Base-by-base conservation (phyloP, 2,888 invertebrate genomes). In the Yponomeuta malinellus region DNA sequence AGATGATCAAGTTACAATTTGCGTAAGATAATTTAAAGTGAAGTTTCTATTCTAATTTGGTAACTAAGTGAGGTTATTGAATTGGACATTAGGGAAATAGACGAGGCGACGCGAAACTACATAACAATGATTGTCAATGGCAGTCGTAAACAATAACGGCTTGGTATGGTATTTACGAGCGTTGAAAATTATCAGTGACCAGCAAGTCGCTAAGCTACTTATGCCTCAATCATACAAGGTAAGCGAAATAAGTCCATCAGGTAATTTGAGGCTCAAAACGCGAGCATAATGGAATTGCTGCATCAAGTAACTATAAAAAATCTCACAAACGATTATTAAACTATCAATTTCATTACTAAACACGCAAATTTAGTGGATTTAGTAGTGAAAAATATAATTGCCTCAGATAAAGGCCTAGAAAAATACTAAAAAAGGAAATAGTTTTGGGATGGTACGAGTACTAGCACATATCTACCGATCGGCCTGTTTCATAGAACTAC, bases 61-160 rank as follows among this genome's bases (percentile, higher is more conserved):
- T 3, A 59, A 31, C 33, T 1, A 65, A 65, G 33, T 65, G 65
- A 65, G 8, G 6, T 10, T 65, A 29, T 65, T 10, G 31, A 65
- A 65, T 33, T 70, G 15, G 48, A 71, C 52, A 68, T 66, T 33
- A n/a, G 43, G n/a, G 37, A 48, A 12, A 3, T 59, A 4, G 15
- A 0, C 15, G 43, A 43, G 5, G 43, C 43, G 52, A 59, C 23
- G 71, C 74, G 74, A 74, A 75, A 74, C 74, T 74, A 74, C 72
- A 68, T 48, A 69, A 52, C 73, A 73, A 72, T 72, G 73, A 72
- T 67, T 72, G 72, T 71, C 72, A 65, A 66, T 71, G 71, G 71
- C 73, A 70, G 74, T 72, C 68, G 23, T 68, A 68, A 73, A 68
- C 72, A 71, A 70, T 59, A 68, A 68, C 59, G 71, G 52, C 59